Conservation (phyloP, 2,797 vertebrate genomes). For the Chelmon rostratus region DNA sequence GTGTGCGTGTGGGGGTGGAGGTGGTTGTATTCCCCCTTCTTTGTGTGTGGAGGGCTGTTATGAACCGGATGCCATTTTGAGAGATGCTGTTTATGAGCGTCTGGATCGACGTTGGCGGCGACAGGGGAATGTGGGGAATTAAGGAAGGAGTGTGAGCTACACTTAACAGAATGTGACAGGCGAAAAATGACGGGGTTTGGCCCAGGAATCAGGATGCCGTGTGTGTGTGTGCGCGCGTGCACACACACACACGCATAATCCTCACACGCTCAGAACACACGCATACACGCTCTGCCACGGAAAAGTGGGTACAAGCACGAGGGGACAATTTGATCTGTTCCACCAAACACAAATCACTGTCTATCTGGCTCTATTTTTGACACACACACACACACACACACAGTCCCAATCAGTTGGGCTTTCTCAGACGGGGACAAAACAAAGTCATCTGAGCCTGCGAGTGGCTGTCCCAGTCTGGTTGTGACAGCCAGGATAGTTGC, state of each 20-base stretch:
- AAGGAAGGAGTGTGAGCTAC: constrained; percentile 67
- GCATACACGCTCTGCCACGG: constrained; percentile 18
- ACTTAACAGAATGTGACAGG: constrained; percentile 80
- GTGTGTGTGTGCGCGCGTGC: constrained; percentile 6
- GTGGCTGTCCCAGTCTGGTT: constrained; percentile 41
- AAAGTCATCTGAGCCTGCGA: constrained; percentile 64
- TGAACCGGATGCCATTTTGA: constrained; percentile 78
- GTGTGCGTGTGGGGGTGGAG: constrained; percentile 32
- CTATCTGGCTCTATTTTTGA: constrained; percentile 56
- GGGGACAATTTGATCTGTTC: constrained; percentile 71
- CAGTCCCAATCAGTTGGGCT: constrained; percentile 55
- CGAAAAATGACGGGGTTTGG: constrained; percentile 80
- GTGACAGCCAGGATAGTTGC: constrained; percentile 63
- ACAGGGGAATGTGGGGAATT: constrained; percentile 68
- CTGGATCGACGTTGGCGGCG: constrained; percentile 64
- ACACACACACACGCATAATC: constrained; percentile 7
- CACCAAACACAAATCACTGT: constrained; percentile 72
- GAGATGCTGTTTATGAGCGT: constrained; percentile 73
- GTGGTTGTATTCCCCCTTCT: constrained; percentile 40
- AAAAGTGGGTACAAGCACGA: constrained; percentile 57
- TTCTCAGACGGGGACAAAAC: constrained; percentile 65
- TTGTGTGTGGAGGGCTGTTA: constrained; percentile 66
- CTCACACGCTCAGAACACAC: constrained; percentile 14
- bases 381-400: constrained; percentile 18
- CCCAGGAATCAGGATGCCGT: constrained; percentile 52